Percentiles rank a stretch among this genome's conserved stretches.
phyloP scores from a whole-genome alignment of 2,797 vertebrate genomes.

The Synanceia verrucosa region DNA sequence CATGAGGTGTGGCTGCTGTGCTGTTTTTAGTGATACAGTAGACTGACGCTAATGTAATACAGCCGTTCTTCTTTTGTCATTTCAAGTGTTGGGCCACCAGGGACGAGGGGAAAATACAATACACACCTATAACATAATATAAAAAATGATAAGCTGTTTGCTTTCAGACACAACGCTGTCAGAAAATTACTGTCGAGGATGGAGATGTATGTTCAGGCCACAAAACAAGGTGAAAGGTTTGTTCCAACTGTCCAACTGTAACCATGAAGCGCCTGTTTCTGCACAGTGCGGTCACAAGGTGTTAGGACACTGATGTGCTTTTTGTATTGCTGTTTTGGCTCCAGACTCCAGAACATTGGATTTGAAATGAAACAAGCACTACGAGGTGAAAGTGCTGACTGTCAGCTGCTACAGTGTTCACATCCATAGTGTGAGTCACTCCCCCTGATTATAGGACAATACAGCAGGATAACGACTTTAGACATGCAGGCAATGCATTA shows the following conservation, averaged over 20 bases:
- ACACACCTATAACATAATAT: constrained; percentile 35
- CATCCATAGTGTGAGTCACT: background rate
- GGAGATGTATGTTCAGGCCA: background rate
- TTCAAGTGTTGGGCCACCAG: constrained; percentile 24
- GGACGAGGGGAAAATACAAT: constrained; percentile 22
- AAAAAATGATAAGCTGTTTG: background rate
- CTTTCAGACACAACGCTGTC: constrained; percentile 25
- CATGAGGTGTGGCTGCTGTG: constrained; percentile 30
- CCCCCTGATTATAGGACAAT: background rate
- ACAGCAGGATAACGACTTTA: background rate
- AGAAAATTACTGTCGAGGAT: constrained; percentile 19
- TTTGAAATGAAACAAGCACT: constrained; percentile 18
- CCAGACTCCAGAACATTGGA: constrained; percentile 11
- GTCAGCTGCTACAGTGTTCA: constrained; percentile 2
- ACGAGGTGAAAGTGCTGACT: constrained; percentile 14
- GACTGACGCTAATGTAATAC: constrained; percentile 54
- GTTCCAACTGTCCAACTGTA: background rate
- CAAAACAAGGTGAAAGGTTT: background rate
- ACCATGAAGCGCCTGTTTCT: background rate
- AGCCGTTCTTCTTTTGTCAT: constrained; percentile 42
- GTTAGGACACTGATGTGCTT: constrained; percentile 1
- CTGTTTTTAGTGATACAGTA: constrained; percentile 51
- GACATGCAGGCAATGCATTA: background rate
- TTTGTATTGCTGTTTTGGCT: constrained; percentile 19
- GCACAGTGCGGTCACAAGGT: constrained; percentile 10